Evolutionary conservation across 2,888 invertebrate species (phyloP).

Genomic region (Ichneumoninae sp.): DNA sequence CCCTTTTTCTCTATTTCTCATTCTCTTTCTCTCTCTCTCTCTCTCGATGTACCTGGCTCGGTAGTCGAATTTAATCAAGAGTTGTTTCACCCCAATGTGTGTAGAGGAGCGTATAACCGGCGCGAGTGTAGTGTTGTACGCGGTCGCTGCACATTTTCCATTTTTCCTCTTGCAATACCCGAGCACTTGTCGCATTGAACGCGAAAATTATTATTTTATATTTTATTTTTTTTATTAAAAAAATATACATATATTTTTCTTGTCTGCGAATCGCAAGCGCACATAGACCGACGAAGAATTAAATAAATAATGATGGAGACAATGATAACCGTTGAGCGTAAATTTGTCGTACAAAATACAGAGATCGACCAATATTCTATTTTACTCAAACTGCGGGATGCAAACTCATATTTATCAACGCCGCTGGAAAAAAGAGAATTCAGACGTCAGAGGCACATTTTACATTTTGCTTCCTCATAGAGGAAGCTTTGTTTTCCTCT

Average conservation of each 20-base stretch:
- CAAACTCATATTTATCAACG: constrained; percentile 41
- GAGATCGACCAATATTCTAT: constrained; percentile 57
- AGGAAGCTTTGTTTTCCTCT: not conserved
- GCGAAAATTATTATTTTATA: not conserved
- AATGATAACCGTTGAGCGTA: not conserved
- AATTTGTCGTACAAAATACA: constrained; percentile 54
- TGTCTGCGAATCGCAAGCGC: not conserved
- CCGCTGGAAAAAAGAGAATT: not conserved
- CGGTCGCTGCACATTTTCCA: constrained; percentile 51
- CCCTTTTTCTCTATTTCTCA: not conserved
- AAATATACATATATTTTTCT: not conserved
- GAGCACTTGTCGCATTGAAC: constrained; percentile 32
- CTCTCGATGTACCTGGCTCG: constrained; percentile 16
- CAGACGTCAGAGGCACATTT: constrained; percentile 37
- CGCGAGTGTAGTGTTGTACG: constrained; percentile 25
- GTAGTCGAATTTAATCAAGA: constrained; percentile 65
- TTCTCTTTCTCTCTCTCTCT: too few relatives aligned
- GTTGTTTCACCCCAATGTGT: constrained; percentile 50
- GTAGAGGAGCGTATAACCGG: constrained; percentile 25
- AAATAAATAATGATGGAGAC: constrained; percentile 17
- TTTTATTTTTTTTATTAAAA: not conserved
- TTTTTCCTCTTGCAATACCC: constrained; percentile 26
- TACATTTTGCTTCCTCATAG: not conserved
- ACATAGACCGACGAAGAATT: constrained; percentile 4
- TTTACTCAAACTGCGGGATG: constrained; percentile 30